Evolutionary conservation across 2,113 vertebrate species (phyloP).

Genomic region (Struthio camelus): DNA sequence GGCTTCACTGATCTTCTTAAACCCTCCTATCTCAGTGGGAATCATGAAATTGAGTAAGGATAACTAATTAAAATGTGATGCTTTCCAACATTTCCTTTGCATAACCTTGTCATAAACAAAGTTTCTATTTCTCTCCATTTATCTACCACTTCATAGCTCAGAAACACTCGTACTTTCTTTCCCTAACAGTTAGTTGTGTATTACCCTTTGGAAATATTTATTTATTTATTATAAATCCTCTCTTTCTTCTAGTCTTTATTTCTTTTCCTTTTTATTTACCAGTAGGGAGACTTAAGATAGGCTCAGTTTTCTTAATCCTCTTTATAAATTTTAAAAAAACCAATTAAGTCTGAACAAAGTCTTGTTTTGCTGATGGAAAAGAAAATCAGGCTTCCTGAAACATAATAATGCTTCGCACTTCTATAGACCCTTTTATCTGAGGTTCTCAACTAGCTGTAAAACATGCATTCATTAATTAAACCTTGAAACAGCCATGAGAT

Average conservation of each 20-base stretch:
- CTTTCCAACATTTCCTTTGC: neutral
- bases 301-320: constrained; percentile 68
- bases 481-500: neutral
- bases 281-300: constrained; percentile 68
- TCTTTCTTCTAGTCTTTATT: constrained; percentile 49
- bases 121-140: neutral
- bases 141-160: neutral
- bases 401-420: constrained; percentile 37
- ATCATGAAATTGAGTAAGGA: neutral
- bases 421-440: constrained; percentile 34
- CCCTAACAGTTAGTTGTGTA: neutral
- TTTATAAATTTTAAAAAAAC: constrained; percentile 57
- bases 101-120: neutral
- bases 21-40: neutral
- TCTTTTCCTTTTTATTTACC: constrained; percentile 56
- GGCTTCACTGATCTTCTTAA: neutral
- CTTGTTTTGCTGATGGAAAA: constrained; percentile 32
- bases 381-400: constrained; percentile 45
- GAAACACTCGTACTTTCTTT: constrained; percentile 2
- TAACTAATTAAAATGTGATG: neutral
- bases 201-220: constrained; percentile 1
- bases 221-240: constrained; percentile 56
- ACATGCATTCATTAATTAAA: constrained; percentile 42
- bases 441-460: constrained; percentile 45
- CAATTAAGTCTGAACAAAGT: constrained; percentile 66